Base-by-base conservation (phyloP, 2,113 vertebrate genomes). In the Labeo rohita region DNA sequence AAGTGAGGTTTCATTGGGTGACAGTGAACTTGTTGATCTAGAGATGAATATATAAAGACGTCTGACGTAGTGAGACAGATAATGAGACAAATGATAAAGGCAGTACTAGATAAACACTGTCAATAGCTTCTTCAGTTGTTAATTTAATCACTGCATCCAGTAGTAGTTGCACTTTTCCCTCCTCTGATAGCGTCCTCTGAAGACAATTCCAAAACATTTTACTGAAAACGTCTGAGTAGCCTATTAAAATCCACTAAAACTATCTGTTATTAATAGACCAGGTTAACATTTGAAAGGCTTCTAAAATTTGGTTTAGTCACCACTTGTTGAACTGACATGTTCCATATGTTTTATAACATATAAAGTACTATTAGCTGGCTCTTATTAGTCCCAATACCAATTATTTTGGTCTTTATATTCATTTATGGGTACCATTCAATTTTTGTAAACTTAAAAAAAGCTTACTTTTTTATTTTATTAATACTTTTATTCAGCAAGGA, bases 141-240 rank as follows among this genome's bases (percentile, higher is more conserved):
- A 12, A 77, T 34, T 54, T 77, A 77, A 77, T 54, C 75, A 77
- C 23, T 77, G 15, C 4, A 15, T 6, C n/a, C 74, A 54, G 74
- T 77, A 54, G 74, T 77, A 77, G 74, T 54, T 54, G 12, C 12
- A 47, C 47, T 75, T 75, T 49, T 16, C 45, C 73, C 47, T 52
- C n/a, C 52, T 76, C 8, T 76, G 47, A 77, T 77, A 77, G 23
- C 34, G 74, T 16, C 13, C n/a, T 52, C 49, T 52, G 28, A 34
- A 13, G 23, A 54, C 23, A 34, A 7, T 10, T 54, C 13, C 13
- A 18, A 36, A 77, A 36, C 49, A 16, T 77, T 74, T 23, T 0
- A 4, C 72, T 13, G n/a, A 49, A 54, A 28, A 28, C n/a, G 28
- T 76, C 23, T 28, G 7, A 16, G 13, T 52, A 76, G 23, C 49